phyloP scores from a whole-genome alignment of 2,113 vertebrate species.

The Thinocorus orbignyianus region DNA sequence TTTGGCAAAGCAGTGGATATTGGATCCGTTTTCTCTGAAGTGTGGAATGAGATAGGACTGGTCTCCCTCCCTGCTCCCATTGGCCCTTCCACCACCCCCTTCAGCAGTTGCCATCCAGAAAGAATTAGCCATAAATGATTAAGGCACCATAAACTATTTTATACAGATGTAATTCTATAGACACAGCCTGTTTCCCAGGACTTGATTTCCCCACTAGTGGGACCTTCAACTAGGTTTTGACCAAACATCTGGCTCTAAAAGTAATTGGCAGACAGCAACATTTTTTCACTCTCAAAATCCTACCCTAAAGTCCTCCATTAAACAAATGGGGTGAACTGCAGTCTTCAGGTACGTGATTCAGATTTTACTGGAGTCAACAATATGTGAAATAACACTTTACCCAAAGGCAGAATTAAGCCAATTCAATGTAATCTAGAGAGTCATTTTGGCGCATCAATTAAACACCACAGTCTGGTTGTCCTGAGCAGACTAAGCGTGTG shows the following conservation, averaged over 20 bases:
- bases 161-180: slow-evolving; percentile 28
- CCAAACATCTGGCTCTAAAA: slow-evolving; percentile 27
- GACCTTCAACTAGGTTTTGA: not conserved
- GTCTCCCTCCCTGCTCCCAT: not conserved
- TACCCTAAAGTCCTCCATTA: not conserved
- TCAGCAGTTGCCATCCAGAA: slow-evolving; percentile 38
- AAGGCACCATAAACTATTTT: slow-evolving; percentile 51
- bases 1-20: slow-evolving; percentile 56
- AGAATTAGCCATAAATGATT: slow-evolving; percentile 39
- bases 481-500: not conserved
- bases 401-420: not conserved
- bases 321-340: not conserved
- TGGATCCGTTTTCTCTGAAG: slow-evolving; percentile 53
- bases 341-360: not conserved
- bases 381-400: not conserved
- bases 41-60: slow-evolving; percentile 45
- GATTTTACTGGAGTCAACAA: not conserved
- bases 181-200: slow-evolving; percentile 33
- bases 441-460: not conserved
- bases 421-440: not conserved
- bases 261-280: slow-evolving; percentile 2
- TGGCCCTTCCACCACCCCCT: slow-evolving; percentile 4
- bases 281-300: slow-evolving; percentile 21
- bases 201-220: slow-evolving; percentile 16
- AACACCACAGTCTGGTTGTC: not conserved